Conservation (phyloP, 2,113 vertebrate genomes). For the Peromyscus polionotus region DNA sequence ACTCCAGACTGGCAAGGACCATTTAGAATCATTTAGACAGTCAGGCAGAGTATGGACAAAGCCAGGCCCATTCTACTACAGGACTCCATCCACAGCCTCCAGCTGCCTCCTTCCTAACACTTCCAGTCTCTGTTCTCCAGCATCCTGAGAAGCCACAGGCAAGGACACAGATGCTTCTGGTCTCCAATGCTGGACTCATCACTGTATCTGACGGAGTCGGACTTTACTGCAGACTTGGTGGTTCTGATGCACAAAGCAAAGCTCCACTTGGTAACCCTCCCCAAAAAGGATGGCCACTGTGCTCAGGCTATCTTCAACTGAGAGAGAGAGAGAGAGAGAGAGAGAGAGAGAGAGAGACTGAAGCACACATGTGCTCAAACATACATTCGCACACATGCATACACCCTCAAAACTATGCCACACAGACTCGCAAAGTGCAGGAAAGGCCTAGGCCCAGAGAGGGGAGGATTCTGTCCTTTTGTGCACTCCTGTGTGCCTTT, state of each 20-base stretch:
- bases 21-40: background rate
- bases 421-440: background rate
- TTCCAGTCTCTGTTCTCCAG: background rate
- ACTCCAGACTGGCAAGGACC: background rate
- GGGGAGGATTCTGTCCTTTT: background rate
- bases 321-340: no score
- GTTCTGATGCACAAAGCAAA: background rate
- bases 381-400: background rate
- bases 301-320: background rate
- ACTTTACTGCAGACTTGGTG: background rate
- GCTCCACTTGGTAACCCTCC: background rate
- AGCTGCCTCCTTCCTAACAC: background rate
- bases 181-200: background rate
- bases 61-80: background rate
- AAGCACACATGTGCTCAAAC: background rate
- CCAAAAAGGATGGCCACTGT: background rate
- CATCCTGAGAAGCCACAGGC: background rate
- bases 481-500: background rate
- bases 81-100: background rate
- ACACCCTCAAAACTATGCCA: background rate
- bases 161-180: background rate
- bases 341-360: background rate
- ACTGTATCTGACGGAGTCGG: background rate
- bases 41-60: background rate
- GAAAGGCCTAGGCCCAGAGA: background rate